Percentiles rank a stretch among this genome's conserved stretches.
These are phyloP conservation scores for Bradypodion pumilum DNA, from an alignment of 2,797 vertebrate genomes.

Conservation along the genomic window DNA sequence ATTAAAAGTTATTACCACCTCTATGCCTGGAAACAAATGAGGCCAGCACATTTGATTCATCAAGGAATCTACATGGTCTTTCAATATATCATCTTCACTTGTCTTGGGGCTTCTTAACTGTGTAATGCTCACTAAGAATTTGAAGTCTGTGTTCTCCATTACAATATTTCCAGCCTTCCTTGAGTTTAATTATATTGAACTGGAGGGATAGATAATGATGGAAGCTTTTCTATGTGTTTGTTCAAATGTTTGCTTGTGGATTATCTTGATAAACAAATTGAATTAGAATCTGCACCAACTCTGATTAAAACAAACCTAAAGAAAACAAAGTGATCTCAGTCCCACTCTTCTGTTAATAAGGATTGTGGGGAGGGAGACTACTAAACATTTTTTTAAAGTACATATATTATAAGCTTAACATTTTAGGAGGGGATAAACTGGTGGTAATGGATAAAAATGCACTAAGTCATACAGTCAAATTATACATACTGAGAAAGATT, in stretches of 20 bases:
- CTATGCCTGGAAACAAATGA: too few species aligned
- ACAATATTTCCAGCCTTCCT: neutral
- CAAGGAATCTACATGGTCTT: too few species aligned
- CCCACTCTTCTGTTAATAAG: neutral
- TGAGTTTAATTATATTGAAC: constrained; percentile 9
- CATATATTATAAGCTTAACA: neutral
- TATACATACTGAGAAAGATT: neutral
- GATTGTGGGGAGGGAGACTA: neutral
- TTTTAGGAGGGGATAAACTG: neutral
- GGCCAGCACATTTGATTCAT: too few species aligned
- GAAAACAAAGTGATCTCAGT: neutral
- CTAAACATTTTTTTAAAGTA: neutral
- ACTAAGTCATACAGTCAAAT: neutral
- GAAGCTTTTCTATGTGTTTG: neutral
- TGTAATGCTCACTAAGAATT: neutral
- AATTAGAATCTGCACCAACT: constrained; percentile 17
- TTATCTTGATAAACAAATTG: constrained; percentile 25
- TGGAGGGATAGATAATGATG: constrained; percentile 1
- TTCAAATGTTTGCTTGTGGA: constrained; percentile 27
- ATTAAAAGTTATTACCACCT: too few species aligned
- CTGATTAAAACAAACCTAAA: neutral
- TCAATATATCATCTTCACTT: neutral
- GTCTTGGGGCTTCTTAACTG: too few species aligned
- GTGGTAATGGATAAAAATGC: neutral
- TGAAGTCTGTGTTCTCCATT: neutral